These are phyloP conservation scores for Polypterus bichir DNA, from an alignment of 2,113 vertebrate species.

Conservation along the genomic window DNA sequence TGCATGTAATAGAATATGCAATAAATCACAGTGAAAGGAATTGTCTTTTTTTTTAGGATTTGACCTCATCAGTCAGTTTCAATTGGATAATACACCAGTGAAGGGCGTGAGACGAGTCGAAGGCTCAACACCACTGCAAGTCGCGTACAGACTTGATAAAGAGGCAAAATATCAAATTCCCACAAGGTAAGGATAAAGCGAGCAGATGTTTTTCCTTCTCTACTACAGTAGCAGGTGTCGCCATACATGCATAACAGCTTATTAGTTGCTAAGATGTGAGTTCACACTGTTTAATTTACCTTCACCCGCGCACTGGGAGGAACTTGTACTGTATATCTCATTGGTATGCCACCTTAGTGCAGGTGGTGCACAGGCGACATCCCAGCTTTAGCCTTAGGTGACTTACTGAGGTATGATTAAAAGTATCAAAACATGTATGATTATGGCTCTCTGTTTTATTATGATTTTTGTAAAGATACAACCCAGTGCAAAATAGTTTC, in stretches of 20 bases:
- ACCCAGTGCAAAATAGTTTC: neutral
- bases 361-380: slow-evolving; percentile 35
- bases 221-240: slow-evolving; percentile 27
- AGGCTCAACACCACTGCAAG: slow-evolving; percentile 56
- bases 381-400: no score
- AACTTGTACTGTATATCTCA: neutral
- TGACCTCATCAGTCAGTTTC: slow-evolving; percentile 63
- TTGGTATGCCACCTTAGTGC: slow-evolving; percentile 34
- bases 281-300: neutral
- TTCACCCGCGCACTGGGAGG: neutral
- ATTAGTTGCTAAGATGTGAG: neutral
- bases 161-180: slow-evolving; percentile 68
- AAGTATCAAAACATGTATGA: no score
- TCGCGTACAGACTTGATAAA: slow-evolving; percentile 59
- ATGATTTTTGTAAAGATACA: neutral
- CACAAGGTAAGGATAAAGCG: slow-evolving; percentile 45
- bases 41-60: slow-evolving; percentile 37
- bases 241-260: neutral
- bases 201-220: no score
- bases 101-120: slow-evolving; percentile 60
- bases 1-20: neutral
- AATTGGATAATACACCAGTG: slow-evolving; percentile 52
- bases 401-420: no score
- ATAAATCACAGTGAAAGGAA: neutral
- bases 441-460: no score